Conservation (phyloP, 2,797 vertebrate genomes). For the Amblyraja radiata region DNA sequence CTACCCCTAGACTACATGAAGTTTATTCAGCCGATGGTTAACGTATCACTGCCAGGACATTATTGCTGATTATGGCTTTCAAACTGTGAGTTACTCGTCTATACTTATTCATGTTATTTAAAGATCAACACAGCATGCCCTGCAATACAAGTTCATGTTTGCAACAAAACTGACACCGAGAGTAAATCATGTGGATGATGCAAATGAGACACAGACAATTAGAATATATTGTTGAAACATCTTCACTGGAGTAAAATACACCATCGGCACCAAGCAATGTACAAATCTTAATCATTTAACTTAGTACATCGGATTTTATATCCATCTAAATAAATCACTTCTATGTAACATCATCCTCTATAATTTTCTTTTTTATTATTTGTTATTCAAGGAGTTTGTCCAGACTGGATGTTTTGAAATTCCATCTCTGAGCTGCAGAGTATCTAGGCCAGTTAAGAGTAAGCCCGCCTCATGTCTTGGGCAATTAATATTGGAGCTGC, state of each 20-base stretch:
- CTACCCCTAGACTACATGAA: not conserved
- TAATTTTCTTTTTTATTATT: not conserved
- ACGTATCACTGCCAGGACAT: not conserved
- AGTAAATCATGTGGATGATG: not conserved
- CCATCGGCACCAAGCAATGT: not conserved
- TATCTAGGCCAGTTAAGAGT: not conserved
- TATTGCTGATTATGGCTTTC: not conserved
- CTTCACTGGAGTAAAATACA: not conserved
- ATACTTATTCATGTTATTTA: not conserved
- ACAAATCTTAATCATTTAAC: not conserved
- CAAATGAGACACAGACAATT: not conserved
- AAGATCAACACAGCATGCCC: not conserved
- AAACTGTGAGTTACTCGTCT: not conserved
- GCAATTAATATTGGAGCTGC: not conserved
- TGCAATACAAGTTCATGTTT: not conserved
- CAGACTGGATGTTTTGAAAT: not conserved
- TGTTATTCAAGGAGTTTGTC: not conserved
- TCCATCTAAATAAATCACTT: not conserved
- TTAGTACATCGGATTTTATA: not conserved
- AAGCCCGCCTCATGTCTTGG: not conserved
- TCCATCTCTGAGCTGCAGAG: not conserved
- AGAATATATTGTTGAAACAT: not conserved
- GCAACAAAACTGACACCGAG: not conserved
- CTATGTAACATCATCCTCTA: not conserved
- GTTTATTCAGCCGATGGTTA: not conserved